Evolutionary conservation across 2,888 invertebrate genomes (phyloP), one percentile per base, ranked within the genome.

Genomic region (Abscondita cerata): DNA sequence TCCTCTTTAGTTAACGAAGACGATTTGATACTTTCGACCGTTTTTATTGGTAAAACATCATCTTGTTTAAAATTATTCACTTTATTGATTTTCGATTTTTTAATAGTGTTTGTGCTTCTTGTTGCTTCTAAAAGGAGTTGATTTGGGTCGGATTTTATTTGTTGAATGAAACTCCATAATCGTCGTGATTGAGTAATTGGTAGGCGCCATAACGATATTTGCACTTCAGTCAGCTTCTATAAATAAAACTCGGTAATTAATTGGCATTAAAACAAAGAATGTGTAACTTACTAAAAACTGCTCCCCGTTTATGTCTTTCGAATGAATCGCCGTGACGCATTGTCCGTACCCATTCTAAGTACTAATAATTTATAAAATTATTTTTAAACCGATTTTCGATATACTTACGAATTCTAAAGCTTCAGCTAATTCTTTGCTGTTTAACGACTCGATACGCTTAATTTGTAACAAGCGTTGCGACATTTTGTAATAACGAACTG

Each of bases 131-230:
- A 34, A 52, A 58, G 18, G 38, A 67, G 65, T 38, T 67, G 56
- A 36, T 47, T 15, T 15, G 67, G 67, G 19, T 58, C 59, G 52
- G 55, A 33, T 54, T 31, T 51, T 44, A 66, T 46, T 48, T 52
- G 55, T 59, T 66, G 64, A 15, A 68, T 58, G 51, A 64, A 59
- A 46, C 62, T 64, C 68, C 68, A 68, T 48, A 68, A 56, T 47
- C 66, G 57, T 25, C 56, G 62, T 31, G 44, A 52, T 44, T 68
- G 66, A n/a, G 33, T 25, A 40, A 33, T 15, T 44, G 62, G 50
- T 9, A 55, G 64, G 16, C 57, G 47, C 68, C 66, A 68, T 40
- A 64, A 54, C 16, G 57, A 54, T 36, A 68, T 48, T 57, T 68
- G 64, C 25, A 59, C 41, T 56, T 68, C 68, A 13, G 55, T 66